These are phyloP conservation scores for Dicycla oo DNA, from an alignment of 2,888 invertebrate genomes.

Conservation along the genomic window DNA sequence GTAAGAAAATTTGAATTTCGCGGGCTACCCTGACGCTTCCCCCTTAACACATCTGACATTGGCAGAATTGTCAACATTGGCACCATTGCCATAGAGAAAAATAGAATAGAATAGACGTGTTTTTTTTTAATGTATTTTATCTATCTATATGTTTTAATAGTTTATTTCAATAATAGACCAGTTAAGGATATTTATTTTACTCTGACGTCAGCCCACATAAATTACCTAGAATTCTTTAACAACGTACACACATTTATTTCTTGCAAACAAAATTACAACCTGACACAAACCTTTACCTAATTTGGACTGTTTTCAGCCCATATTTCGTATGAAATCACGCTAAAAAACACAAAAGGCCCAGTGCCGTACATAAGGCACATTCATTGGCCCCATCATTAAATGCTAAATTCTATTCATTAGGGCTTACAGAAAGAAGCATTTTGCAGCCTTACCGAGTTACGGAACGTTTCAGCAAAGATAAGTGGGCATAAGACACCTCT, in stretches of 20 bases:
- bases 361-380: conserved; percentile 35
- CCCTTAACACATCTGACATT: too few species aligned
- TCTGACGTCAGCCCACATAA: too few species aligned
- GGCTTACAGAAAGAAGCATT: conserved; percentile 64
- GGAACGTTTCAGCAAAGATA: conserved; percentile 55
- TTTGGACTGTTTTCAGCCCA: not conserved
- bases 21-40: too few species aligned
- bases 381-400: conserved; percentile 63
- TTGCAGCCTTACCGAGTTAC: conserved; percentile 63
- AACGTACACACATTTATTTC: not conserved
- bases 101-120: too few species aligned
- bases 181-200: too few species aligned
- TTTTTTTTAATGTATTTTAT: too few species aligned
- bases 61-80: too few species aligned
- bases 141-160: too few species aligned
- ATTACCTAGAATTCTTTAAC: not conserved
- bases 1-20: too few species aligned
- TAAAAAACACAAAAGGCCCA: conserved; percentile 22
- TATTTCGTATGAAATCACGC: too few species aligned
- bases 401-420: conserved; percentile 68
- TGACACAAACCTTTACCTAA: conserved; percentile 6
- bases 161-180: too few species aligned
- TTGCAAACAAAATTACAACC: conserved; percentile 6
- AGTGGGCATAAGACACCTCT: conserved; percentile 49
- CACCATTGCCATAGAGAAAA: too few species aligned